These are phyloP conservation scores for Leptarthrus brevirostris DNA, from an alignment of 2,888 invertebrate species.

Conservation along the genomic window DNA sequence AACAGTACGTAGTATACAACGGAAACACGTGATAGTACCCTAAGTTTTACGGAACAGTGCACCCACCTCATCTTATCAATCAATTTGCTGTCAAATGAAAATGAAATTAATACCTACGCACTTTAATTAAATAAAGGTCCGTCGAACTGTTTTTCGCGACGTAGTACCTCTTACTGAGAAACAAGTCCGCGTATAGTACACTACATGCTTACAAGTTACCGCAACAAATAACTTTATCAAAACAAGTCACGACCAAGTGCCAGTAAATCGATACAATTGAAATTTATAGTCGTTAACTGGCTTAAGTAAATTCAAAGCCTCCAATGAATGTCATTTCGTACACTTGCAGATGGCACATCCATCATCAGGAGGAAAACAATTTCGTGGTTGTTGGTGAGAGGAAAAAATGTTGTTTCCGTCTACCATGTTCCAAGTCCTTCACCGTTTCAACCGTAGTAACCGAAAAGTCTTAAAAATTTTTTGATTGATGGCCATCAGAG, in stretches of 20 bases:
- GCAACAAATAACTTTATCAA: conserved; percentile 13
- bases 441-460: conserved; percentile 8
- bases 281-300: conserved; percentile 25
- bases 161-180: too few species aligned
- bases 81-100: too few species aligned
- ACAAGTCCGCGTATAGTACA: too few species aligned
- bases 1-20: too few species aligned
- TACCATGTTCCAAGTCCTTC: neutral
- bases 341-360: conserved; percentile 44
- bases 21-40: too few species aligned
- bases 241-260: conserved; percentile 13
- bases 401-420: conserved; percentile 28
- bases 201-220: neutral
- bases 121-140: too few species aligned
- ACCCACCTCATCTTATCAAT: too few species aligned
- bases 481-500: conserved; percentile 47
- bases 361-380: conserved; percentile 19
- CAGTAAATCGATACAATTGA: conserved; percentile 27
- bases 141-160: too few species aligned
- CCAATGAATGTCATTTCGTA: conserved; percentile 41
- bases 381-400: neutral
- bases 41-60: too few species aligned
- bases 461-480: conserved; percentile 36
- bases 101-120: too few species aligned
- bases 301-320: neutral